phyloP scores from a whole-genome alignment of 2,888 invertebrate genomes.

The Acrobasis repandana region DNA sequence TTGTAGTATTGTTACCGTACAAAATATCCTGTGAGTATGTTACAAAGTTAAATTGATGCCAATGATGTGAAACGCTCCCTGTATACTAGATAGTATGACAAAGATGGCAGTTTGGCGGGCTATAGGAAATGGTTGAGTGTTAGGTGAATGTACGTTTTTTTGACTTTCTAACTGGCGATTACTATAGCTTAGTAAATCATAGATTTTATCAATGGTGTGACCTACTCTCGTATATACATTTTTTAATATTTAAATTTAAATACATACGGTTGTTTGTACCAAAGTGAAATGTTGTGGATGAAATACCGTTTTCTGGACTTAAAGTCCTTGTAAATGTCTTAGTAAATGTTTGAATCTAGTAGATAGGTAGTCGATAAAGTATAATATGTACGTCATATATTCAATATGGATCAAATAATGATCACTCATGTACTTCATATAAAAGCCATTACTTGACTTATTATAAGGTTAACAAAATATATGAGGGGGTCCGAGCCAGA shows the following conservation, averaged over 20 bases:
- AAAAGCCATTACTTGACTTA: background rate
- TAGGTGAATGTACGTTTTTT: no score
- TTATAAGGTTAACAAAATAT: no score
- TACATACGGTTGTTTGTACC: background rate
- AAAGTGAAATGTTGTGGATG: slow-evolving; percentile 9
- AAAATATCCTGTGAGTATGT: no score
- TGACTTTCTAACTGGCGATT: background rate
- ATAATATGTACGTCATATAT: background rate
- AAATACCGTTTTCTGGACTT: background rate
- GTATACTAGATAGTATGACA: no score
- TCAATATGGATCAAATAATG: background rate
- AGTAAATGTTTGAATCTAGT: slow-evolving; percentile 10
- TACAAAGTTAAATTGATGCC: no score
- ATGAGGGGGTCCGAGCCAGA: no score
- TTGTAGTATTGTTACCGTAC: no score
- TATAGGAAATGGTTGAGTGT: no score
- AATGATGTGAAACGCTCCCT: no score
- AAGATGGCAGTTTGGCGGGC: no score
- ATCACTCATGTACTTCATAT: background rate
- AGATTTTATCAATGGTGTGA: background rate
- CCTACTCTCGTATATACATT: background rate
- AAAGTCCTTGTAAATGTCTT: slow-evolving; percentile 9
- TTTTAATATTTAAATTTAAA: background rate
- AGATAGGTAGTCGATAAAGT: background rate
- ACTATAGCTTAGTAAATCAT: background rate